Percentiles rank a stretch among this genome's conserved stretches.
phyloP scores from a whole-genome alignment of 2,888 invertebrate genomes.

The Nowickia ferox region DNA sequence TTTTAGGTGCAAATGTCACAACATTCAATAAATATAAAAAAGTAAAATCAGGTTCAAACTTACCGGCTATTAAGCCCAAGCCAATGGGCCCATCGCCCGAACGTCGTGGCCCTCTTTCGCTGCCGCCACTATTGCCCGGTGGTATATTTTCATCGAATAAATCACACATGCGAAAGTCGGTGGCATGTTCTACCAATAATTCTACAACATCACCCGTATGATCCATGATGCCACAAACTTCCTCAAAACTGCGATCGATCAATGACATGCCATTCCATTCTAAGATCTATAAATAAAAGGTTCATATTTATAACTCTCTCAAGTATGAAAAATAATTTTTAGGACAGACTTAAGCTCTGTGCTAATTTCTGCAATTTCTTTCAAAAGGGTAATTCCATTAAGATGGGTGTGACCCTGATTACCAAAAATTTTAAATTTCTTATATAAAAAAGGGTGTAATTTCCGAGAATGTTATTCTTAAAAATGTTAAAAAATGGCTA shows the following conservation, averaged over 20 bases:
- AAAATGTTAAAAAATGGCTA: too few species aligned
- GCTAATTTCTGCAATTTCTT: too few species aligned
- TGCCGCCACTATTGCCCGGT: constrained; percentile 82
- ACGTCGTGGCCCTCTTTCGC: constrained; percentile 81
- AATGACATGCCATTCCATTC: constrained; percentile 96
- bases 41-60: constrained; percentile 72
- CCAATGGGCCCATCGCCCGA: constrained; percentile 83
- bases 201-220: constrained; percentile 94
- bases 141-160: constrained; percentile 88
- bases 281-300: constrained; percentile 86
- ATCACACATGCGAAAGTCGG: constrained; percentile 89
- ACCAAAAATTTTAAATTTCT: too few species aligned
- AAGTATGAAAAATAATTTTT: too few species aligned
- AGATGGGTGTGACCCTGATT: too few species aligned
- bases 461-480: too few species aligned
- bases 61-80: constrained; percentile 83
- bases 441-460: too few species aligned
- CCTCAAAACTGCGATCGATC: constrained; percentile 96
- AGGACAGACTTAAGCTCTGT: too few species aligned
- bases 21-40: constrained; percentile 46
- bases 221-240: constrained; percentile 95
- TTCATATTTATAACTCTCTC: neutral
- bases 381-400: too few species aligned
- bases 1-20: constrained; percentile 57
- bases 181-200: constrained; percentile 92